These are phyloP conservation scores for Drosophila anomalipes DNA, from an alignment of 2,888 invertebrate species.

Conservation along the genomic window DNA sequence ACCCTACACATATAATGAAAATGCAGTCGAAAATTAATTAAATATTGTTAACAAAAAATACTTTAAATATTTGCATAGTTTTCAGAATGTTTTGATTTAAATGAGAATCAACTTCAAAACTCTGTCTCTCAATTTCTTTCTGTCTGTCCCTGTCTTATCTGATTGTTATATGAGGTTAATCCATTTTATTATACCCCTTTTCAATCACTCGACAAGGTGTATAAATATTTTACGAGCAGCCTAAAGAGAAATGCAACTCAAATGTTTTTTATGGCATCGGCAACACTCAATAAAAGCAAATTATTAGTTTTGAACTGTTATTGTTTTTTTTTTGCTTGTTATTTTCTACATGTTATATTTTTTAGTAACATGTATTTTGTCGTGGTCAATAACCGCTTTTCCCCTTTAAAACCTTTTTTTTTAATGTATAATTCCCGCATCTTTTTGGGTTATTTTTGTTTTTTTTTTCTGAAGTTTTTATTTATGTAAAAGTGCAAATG, in stretches of 20 bases:
- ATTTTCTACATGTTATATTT: not conserved
- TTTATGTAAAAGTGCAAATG: constrained; percentile 60
- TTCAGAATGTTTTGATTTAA: not conserved
- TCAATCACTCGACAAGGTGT: constrained; percentile 8
- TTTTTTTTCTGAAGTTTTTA: constrained; percentile 11
- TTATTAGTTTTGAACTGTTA: constrained; percentile 69
- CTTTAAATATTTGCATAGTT: not conserved
- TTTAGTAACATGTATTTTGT: constrained; percentile 26
- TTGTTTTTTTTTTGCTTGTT: constrained; percentile 20
- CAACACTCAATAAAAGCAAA: constrained; percentile 82
- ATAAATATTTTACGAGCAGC: constrained; percentile 62
- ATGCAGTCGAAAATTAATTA: not conserved
- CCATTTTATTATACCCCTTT: not conserved
- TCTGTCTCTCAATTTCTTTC: not conserved
- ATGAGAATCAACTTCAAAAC: not conserved
- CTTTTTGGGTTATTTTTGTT: constrained; percentile 6
- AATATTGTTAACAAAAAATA: not conserved
- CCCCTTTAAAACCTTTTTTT: not conserved
- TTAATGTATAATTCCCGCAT: constrained; percentile 31
- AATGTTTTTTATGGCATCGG: constrained; percentile 77
- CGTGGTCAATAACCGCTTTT: not conserved
- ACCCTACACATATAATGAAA: not conserved
- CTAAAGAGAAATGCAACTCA: constrained; percentile 54
- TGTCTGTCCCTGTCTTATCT: not conserved
- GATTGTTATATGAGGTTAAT: not conserved